Evolutionary conservation across 2,113 vertebrate species (phyloP).

Genomic region (Oriolus oriolus): DNA sequence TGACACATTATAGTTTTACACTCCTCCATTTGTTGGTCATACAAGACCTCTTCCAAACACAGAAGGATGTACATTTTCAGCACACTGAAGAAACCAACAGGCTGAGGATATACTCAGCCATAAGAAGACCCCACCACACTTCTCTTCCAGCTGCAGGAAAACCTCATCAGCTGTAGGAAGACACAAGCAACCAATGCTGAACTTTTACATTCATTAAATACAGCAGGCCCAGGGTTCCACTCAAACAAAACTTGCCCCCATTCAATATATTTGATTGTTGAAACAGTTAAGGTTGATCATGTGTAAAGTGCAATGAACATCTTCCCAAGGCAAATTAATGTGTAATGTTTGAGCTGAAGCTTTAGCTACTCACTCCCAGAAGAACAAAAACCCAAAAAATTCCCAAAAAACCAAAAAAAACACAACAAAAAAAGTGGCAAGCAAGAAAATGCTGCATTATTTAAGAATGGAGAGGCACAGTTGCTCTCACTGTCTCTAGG

Average conservation of each 20-base stretch:
- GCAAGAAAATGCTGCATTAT: neutral
- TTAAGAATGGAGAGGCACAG: neutral
- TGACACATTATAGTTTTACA: neutral
- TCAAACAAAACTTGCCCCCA: fast-evolving
- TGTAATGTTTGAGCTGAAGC: neutral
- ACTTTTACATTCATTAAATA: neutral
- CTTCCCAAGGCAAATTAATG: neutral
- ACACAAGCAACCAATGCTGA: neutral
- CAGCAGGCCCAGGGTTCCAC: neutral
- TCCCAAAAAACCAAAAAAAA: too few species aligned
- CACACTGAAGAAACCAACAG: neutral
- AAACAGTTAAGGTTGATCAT: neutral
- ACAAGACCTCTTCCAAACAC: neutral
- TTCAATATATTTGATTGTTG: neutral
- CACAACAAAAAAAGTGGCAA: neutral
- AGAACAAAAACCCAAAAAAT: too few species aligned
- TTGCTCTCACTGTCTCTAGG: neutral
- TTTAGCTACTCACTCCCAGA: neutral
- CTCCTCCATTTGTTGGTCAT: neutral
- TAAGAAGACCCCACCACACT: neutral
- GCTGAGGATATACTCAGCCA: neutral
- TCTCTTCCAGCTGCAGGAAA: neutral
- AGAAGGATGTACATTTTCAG: neutral
- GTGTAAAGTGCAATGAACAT: neutral
- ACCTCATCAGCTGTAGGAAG: neutral